Base-by-base conservation (phyloP, 2,113 vertebrate species). In the Myrmecobius fasciatus region DNA sequence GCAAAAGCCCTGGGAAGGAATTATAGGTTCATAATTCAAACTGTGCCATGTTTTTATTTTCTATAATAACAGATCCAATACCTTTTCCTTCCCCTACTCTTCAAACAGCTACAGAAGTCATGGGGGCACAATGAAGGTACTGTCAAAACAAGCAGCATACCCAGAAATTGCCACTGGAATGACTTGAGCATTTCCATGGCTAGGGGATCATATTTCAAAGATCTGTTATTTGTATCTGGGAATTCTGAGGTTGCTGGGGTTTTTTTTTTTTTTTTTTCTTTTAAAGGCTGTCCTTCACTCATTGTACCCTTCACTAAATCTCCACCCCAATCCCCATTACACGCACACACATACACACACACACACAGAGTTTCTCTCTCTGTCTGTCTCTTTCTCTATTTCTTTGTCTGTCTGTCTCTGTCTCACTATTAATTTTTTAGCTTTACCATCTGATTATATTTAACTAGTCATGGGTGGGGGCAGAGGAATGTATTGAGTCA, bases 21-120 rank as follows among this genome's bases (percentile, higher is more conserved):
- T 0, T 0, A 89, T 1, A 46, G 90, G 8, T 3, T 95, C 0
- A 0, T 53, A 83, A 88, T 48, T 53, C 0, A 43, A 95, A 91
- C 9, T 49, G 14, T n/a, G 47, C 52, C 31, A 11, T 31, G 49
- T 26, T 56, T 95, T 54, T 88, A 93, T 7, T 28, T 90, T 96
- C 88, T 54, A 49, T 24, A 94, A 43, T 14, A 53, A 28, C 51
- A 0, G 9, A 92, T 56, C 52, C 92, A 75, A 93, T 51, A 95
- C 20, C 52, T 25, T 46, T 3, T 56, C 54, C 17, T 52, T 31
- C 14, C 22, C 24, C 92, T 94, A 94, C 10, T 93, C 90, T 96
- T 93, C 22, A 91, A 90, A 96, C 12, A 96, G 11, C 46, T 92
- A 56, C 22, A 24, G 9, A 60, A 95, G 28, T 9, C 67, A 53